Conservation (phyloP, 2,797 vertebrate genomes). For the Netta rufina region DNA sequence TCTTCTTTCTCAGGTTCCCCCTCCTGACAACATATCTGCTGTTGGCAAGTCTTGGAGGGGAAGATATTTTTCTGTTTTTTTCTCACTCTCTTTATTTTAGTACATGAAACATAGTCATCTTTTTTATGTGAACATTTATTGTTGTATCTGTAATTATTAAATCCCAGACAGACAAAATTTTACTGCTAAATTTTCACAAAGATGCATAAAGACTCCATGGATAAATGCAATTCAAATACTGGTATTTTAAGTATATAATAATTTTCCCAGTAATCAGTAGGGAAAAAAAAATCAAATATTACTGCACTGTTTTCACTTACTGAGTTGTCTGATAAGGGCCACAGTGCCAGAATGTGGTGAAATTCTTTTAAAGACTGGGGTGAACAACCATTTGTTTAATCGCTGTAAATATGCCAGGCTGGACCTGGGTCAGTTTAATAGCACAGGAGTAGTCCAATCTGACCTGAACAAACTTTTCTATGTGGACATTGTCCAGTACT, state of each 20-base stretch:
- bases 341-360: neutral
- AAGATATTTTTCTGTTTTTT: neutral
- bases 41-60: neutral
- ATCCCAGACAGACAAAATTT: neutral
- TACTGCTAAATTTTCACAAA: neutral
- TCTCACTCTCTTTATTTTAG: neutral
- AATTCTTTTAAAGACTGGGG: neutral
- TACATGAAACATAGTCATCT: neutral
- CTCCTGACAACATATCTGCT: neutral
- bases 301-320: neutral
- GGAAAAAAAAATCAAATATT: neutral
- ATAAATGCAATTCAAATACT: neutral
- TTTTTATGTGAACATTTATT: neutral
- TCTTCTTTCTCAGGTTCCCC: neutral
- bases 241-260: neutral
- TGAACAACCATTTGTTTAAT: neutral
- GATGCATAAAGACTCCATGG: neutral
- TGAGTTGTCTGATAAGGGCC: neutral
- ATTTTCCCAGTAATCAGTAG: neutral
- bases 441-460: neutral
- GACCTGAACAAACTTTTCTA: neutral
- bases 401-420: neutral
- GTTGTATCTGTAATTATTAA: neutral
- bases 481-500: neutral
- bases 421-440: accelerated